Evolutionary conservation across 1,140 invertebrate species (phyloP).

Genomic region (Drosophila asahinai): DNA sequence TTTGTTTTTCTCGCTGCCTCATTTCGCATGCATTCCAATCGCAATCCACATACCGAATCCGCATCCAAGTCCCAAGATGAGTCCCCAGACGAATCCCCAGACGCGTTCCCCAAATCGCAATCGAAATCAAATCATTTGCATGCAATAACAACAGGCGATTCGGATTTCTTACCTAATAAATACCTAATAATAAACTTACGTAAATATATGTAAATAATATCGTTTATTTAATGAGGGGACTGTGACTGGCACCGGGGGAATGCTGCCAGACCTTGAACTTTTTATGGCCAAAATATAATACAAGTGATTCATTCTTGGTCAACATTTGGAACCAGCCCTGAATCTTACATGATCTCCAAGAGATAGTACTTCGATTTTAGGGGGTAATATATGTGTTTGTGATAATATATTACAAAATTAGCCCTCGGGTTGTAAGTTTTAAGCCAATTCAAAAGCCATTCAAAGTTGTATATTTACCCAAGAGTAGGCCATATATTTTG

Average conservation of each 20-base stretch:
- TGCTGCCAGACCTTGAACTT: constrained; percentile 4
- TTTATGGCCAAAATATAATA: neutral
- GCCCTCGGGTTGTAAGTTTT: neutral
- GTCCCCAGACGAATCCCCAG: neutral
- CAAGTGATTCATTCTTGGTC: constrained; percentile 2
- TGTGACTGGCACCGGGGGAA: neutral
- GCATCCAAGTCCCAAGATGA: neutral
- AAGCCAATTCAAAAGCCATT: constrained; percentile 21
- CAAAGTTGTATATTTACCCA: neutral
- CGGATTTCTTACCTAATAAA: constrained; percentile 78
- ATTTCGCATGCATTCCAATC: constrained; percentile 46
- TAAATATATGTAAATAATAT: constrained; percentile 70
- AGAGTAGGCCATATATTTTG: constrained; percentile 9
- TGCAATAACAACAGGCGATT: constrained; percentile 34
- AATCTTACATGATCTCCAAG: neutral
- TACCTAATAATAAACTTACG: constrained; percentile 45
- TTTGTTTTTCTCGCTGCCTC: constrained; percentile 26
- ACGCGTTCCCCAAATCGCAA: constrained; percentile 1
- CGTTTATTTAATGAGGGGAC: constrained; percentile 20
- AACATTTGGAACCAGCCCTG: neutral
- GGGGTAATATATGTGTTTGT: neutral
- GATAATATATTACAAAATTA: constrained; percentile 19
- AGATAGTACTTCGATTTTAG: neutral
- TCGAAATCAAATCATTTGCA: constrained; percentile 57
- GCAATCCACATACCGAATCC: constrained; percentile 6